Percentiles rank a stretch among this genome's conserved stretches.
Evolutionary conservation across 1,140 invertebrate species (phyloP).

Genomic region (Drosophila triauraria): DNA sequence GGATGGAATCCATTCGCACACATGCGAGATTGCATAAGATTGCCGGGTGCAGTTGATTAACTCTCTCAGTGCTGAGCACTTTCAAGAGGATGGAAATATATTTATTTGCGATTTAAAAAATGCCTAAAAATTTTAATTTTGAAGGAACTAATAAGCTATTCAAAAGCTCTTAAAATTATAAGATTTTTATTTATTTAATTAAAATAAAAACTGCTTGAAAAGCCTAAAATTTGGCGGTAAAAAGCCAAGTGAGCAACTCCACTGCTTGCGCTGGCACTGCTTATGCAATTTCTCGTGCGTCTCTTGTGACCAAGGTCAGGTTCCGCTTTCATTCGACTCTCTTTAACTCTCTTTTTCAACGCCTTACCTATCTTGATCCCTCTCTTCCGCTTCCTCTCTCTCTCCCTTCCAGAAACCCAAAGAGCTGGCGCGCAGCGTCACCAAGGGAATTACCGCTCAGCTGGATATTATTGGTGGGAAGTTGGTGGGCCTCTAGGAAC

Average conservation of each 20-base stretch:
- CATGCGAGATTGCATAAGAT: conserved; percentile 15
- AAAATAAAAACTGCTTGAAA: not conserved
- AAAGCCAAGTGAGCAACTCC: not conserved
- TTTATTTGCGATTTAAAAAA: too few relatives aligned
- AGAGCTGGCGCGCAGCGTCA: conserved; percentile 85
- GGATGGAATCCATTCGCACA: conserved; percentile 12
- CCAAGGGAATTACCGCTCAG: conserved; percentile 85
- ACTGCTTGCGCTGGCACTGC: conserved; percentile 1
- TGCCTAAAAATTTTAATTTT: too few relatives aligned
- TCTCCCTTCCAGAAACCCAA: conserved; percentile 85
- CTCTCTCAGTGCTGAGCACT: not conserved
- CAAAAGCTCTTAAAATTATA: too few relatives aligned
- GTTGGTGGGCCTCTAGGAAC: conserved; percentile 86
- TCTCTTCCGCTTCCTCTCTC: not conserved
- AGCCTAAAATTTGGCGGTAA: not conserved
- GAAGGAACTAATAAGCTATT: too few relatives aligned
- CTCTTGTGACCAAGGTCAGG: conserved; percentile 36
- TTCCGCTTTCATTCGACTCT: conserved; percentile 4
- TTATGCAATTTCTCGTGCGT: conserved; percentile 33
- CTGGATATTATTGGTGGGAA: conserved; percentile 86
- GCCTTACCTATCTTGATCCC: not conserved
- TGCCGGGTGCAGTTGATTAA: not conserved
- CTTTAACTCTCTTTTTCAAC: not conserved
- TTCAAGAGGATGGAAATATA: not conserved
- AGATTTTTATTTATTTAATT: too few relatives aligned